Percentiles rank a stretch among this genome's conserved stretches.
These are phyloP conservation scores for Myrmecobius fasciatus DNA, from an alignment of 2,113 vertebrate genomes.

Conservation along the genomic window DNA sequence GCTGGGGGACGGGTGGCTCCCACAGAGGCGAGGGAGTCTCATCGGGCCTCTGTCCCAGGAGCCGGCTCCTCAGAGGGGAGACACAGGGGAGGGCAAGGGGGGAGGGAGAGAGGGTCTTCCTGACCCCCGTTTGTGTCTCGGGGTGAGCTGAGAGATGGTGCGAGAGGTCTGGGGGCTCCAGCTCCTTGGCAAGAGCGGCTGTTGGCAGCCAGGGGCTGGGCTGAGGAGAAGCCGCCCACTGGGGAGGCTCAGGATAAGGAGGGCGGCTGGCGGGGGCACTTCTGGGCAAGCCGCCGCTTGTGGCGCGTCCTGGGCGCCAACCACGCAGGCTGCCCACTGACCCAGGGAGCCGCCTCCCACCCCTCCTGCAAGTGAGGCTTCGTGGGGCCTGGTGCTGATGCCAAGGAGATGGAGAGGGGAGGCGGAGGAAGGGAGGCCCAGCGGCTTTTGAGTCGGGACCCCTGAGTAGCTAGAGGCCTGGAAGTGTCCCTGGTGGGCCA, in stretches of 20 bases:
- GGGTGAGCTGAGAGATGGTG: neutral
- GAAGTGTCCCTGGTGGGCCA: neutral
- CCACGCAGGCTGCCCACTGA: too few species aligned
- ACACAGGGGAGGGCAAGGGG: neutral
- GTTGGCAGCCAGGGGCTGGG: neutral
- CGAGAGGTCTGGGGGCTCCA: neutral
- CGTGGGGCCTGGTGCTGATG: rapidly evolving
- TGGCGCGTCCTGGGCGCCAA: neutral
- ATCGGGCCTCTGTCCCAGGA: neutral
- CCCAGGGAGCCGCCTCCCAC: too few species aligned
- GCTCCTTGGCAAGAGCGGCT: neutral
- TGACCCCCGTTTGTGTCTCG: neutral
- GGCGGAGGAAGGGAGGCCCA: neutral
- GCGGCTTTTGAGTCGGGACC: neutral
- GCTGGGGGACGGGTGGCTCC: too few species aligned
- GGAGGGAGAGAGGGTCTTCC: neutral
- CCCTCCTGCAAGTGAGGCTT: slow-evolving; percentile 64
- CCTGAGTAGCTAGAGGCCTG: neutral
- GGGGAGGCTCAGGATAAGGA: neutral
- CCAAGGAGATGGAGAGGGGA: neutral
- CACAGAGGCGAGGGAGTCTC: neutral
- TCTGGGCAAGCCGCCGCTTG: neutral
- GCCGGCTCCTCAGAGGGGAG: neutral
- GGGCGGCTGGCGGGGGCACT: neutral
- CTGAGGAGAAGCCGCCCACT: neutral